Evolutionary conservation across 2,113 vertebrate species (phyloP), one percentile per base, ranked within the genome.

Genomic region (Ammodytes dubius): DNA sequence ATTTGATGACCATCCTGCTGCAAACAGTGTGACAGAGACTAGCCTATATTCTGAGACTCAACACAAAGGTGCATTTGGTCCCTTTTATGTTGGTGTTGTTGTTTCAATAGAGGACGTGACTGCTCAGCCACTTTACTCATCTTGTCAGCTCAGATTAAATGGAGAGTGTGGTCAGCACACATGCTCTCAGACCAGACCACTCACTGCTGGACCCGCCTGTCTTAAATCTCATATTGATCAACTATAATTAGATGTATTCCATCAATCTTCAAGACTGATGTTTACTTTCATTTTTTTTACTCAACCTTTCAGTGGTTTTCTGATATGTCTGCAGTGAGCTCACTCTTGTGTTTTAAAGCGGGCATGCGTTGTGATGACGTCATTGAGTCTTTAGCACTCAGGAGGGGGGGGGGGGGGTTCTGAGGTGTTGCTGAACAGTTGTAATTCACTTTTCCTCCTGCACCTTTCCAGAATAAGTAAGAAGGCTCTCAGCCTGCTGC

Each of bases 381-480:
- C 86, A 89, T 83, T 71, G 57, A 27, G 83, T 68, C 27, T 82
- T 66, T 46, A 59, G 61, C 17, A 37, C 61, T 42, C 45, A 8
- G 75, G 13, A 50, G 5, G 13, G 76, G 76, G 27, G 27, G 27
- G 27, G 27, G 2, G 27, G 27, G 27, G 27, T 27, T 27, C 63
- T 3, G 42, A 72, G 70, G 90, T 85, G 91, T 91, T 68, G 61
- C 76, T 52, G 58, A 78, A 58, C 61, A 12, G 77, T 61, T 89
- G 85, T 91, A 92, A 89, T 89, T 91, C 89, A 91, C 83, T 85
- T 79, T 27, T 74, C 63, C 77, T 43, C 75, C 84, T 46, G 75
- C 80, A 91, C 83, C 86, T 87, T 73, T 82, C 78, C 58, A 67
- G 85, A 75, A 86, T 93, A 89, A 90, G 82, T 88, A 90, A 89